Evolutionary conservation across 2,888 invertebrate species (phyloP), one percentile per base, ranked within the genome.

Genomic region (Quadroppia sp.): DNA sequence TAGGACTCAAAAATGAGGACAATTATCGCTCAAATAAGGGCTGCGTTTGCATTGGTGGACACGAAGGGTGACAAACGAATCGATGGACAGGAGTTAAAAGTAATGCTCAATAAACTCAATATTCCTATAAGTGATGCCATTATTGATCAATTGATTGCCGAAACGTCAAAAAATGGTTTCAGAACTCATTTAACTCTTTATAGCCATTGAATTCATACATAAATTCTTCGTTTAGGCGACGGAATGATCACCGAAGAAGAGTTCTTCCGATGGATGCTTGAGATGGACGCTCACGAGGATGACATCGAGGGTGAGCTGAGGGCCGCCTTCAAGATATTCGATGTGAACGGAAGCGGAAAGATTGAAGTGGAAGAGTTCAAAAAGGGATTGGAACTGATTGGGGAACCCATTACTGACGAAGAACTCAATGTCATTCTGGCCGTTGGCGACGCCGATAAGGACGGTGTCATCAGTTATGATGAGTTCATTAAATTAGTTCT

Each of bases 401-500:
- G 64, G 36, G 64, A 64, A 64, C 64, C 64, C 64, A 36, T 64
- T 32, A 36, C 64, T 64, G 64, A 64, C 11, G 36, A 36, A 20
- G 40, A 64, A 20, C n/a, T 64, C 9, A 40, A 64, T 3, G 23
- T 20, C 15, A 36, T 64, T 32, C 17, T 64, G 17, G 64, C 17
- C 13, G 40, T n/a, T 9, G 64, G 36, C 11, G 64, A 64, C 40
- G 7, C 11, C 3, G 40, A 64, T 20, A 64, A 64, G 28, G 64
- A 64, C 23, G 64, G 64, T 1, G 30, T 30, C 2, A 64, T 64
- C 17, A 32, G 20, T 40, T 64, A 64, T 15, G 64, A 64, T 30
- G 64, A 64, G 20, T 64, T 64, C 20, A 40, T 64, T 4, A 64
- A 64, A 64, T 40, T 64, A 23, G 64, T 64, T 64, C 64, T 64